Evolutionary conservation across 2,113 vertebrate species (phyloP), one percentile per base, ranked within the genome.

Genomic region (Galbula dea): DNA sequence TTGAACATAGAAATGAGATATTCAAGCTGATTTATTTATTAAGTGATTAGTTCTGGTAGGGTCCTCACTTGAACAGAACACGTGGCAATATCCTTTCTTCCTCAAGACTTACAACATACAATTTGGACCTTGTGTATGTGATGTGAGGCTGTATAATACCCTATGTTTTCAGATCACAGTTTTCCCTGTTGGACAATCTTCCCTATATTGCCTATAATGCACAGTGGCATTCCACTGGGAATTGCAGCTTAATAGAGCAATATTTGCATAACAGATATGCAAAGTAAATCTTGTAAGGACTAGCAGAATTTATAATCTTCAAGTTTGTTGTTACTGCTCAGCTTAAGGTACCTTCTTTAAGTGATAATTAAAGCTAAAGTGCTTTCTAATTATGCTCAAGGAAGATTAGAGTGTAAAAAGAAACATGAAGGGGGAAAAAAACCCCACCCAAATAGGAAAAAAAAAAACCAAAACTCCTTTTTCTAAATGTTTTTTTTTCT

Each of bases 71-170:
- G 27, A 83, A 20, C 3, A 65, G 30, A 30, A 88, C 22, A 22
- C 12, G 10, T 6, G 11, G 24, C n/a, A 63, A 41, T 20, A 41
- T 15, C 23, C 15, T 75, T 5, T 51, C 17, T 72, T 89, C 22
- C 20, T 52, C 41, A 72, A 74, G 54, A 26, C 23, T 46, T 54
- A 14, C 2, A 77, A 9, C 24, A 12, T 12, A 23, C 5, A 19
- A 15, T 61, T 52, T 66, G n/a, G 34, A 19, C 7, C 9, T 11
- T 30, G 43, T 45, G 19, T n/a, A 27, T 52, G 13, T 20, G 27
- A 34, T 52, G 29, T 2, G 1, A 74, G 34, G 19, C 32, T 73
- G 9, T 19, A 11, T 34, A 0, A 0, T 32, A 14, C 23, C 41
- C 49, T 9, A 1, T 49, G 29, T 66, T 80, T 39, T 37, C 43